A percentile compares a stretch with the other conserved stretches of the same genome.
phyloP scores from a whole-genome alignment of 1,140 invertebrate genomes.

The Microplitis demolitor region DNA sequence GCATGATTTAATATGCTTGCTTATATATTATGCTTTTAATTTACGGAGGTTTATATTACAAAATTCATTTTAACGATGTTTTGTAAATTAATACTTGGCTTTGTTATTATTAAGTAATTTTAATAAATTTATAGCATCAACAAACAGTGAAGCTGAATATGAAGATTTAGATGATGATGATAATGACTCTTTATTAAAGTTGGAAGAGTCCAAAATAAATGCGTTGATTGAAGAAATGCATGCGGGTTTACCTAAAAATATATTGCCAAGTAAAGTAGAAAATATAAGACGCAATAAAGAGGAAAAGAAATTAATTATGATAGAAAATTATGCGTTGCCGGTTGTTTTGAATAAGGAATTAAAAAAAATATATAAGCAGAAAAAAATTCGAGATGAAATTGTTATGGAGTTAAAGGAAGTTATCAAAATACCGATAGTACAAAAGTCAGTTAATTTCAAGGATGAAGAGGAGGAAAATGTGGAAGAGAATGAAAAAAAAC shows the following conservation, averaged over 20 bases:
- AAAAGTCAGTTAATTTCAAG: neutral
- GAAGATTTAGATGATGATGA: neutral
- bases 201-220: slow-evolving; percentile 15
- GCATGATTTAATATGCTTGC: no score
- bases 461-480: no score
- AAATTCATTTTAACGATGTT: no score
- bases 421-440: neutral
- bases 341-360: slow-evolving; percentile 5
- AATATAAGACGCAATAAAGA: slow-evolving; percentile 19
- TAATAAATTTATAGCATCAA: no score
- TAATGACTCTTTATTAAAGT: neutral
- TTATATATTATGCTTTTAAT: no score
- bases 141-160: no score
- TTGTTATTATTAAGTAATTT: no score
- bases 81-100: no score
- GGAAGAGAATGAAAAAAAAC: no score
- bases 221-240: slow-evolving; percentile 25
- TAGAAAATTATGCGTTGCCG: slow-evolving; percentile 20
- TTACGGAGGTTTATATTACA: no score
- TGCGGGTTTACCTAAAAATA: slow-evolving; percentile 23
- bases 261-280: slow-evolving; percentile 19
- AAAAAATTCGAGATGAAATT: neutral
- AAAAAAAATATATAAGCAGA: slow-evolving; percentile 8
- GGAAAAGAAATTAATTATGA: slow-evolving; percentile 18
- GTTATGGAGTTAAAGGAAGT: neutral